These are phyloP conservation scores for Nymphalis c-album DNA, from an alignment of 2,888 invertebrate species.

Conservation along the genomic window DNA sequence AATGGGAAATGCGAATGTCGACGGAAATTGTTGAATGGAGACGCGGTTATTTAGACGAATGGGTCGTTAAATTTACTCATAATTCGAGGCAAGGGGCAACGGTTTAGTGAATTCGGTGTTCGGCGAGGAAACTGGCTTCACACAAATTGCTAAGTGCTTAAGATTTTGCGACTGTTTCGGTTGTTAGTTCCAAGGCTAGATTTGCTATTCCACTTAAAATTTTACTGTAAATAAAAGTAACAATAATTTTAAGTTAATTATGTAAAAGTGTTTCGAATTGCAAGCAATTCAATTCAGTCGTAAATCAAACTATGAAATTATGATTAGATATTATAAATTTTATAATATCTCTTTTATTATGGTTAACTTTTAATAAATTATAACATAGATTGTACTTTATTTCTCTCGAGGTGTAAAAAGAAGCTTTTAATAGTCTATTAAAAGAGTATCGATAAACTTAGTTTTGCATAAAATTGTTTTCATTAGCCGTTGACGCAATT, in stretches of 20 bases:
- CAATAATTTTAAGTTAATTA: not conserved
- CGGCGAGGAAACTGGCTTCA: slow-evolving; percentile 14
- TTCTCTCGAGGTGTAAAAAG: slow-evolving; percentile 22
- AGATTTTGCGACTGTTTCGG: slow-evolving; percentile 24
- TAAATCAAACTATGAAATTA: not conserved
- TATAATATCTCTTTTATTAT: not conserved
- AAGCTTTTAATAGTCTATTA: slow-evolving; percentile 39
- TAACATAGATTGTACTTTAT: slow-evolving; percentile 4
- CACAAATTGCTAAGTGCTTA: slow-evolving; percentile 28
- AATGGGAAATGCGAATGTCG: slow-evolving; percentile 28
- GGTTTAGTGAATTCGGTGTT: slow-evolving; percentile 21
- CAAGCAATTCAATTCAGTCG: not conserved
- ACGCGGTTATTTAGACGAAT: slow-evolving; percentile 34
- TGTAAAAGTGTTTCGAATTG: not conserved
- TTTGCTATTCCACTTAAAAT: slow-evolving; percentile 17
- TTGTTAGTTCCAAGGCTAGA: slow-evolving; percentile 13
- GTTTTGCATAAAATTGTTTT: slow-evolving; percentile 67
- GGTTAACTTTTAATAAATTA: not conserved
- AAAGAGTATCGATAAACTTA: slow-evolving; percentile 45
- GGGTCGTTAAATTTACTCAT: slow-evolving; percentile 32
- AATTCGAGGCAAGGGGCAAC: slow-evolving; percentile 25
- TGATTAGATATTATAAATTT: not conserved
- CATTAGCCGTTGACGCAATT: slow-evolving; percentile 49
- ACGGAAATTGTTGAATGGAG: slow-evolving; percentile 33
- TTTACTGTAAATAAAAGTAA: slow-evolving; percentile 1